These are phyloP conservation scores for Rhynchotus rufescens DNA, from an alignment of 2,797 vertebrate species.

Conservation along the genomic window DNA sequence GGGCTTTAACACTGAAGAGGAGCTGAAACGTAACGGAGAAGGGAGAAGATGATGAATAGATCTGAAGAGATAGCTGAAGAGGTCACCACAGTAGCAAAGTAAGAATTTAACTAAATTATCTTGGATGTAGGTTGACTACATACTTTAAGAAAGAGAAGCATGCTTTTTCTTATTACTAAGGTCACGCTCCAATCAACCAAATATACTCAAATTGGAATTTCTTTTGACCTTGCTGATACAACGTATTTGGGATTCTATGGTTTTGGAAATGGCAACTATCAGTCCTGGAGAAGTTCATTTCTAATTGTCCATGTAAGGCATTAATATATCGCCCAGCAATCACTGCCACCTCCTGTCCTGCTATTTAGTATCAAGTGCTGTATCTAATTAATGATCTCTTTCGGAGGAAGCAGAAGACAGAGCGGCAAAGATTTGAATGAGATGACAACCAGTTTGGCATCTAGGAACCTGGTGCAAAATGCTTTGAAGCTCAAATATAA, in stretches of 20 bases:
- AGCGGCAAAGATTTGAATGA: neutral
- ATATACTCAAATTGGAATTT: neutral
- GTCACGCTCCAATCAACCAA: neutral
- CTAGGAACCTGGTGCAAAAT: neutral
- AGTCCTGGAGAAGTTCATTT: neutral
- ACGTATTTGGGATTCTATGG: neutral
- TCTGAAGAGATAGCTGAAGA: neutral
- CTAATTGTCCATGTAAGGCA: neutral
- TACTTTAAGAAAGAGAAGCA: neutral
- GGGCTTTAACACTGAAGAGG: neutral
- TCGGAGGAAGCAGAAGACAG: neutral
- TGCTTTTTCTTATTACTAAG: neutral
- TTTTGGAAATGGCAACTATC: neutral
- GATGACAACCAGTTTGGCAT: neutral
- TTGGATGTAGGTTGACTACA: neutral
- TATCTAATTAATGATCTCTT: neutral
- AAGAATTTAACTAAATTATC: neutral
- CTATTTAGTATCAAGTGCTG: neutral
- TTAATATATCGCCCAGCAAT: neutral
- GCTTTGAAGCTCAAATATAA: neutral
- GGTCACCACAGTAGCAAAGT: neutral
- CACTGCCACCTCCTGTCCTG: neutral
- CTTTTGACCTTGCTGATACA: neutral
- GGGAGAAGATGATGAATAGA: neutral
- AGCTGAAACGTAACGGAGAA: neutral